These are phyloP conservation scores for Rhadina sibilatrix DNA, from an alignment of 2,113 vertebrate species.

Conservation along the genomic window DNA sequence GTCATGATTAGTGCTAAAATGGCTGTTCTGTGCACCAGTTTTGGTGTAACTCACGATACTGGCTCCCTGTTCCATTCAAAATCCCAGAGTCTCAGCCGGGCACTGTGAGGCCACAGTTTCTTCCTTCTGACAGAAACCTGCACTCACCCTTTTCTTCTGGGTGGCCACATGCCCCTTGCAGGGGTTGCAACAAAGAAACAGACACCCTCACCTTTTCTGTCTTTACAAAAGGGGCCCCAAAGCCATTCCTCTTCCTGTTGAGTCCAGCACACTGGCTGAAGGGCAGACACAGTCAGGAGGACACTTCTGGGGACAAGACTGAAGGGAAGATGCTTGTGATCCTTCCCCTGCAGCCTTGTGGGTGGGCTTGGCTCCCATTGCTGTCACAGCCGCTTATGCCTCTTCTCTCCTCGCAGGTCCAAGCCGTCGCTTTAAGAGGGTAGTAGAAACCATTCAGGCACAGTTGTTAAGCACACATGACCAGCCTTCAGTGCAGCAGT, in stretches of 20 bases:
- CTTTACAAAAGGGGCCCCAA: background rate
- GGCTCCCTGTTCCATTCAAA: background rate
- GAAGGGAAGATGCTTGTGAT: background rate
- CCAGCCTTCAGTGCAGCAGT: constrained; percentile 94
- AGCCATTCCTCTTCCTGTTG: background rate
- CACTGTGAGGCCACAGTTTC: background rate
- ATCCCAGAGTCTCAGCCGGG: background rate
- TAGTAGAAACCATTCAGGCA: constrained; percentile 98
- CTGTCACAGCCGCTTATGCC: background rate
- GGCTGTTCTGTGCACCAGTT: background rate
- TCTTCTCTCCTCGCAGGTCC: constrained; percentile 80
- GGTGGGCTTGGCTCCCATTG: background rate
- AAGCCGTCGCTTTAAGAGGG: constrained; percentile 97
- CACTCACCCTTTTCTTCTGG: background rate
- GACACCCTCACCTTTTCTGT: background rate
- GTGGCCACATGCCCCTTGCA: background rate
- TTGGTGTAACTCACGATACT: background rate
- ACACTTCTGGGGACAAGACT: background rate
- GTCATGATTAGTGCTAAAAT: background rate
- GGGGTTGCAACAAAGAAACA: background rate
- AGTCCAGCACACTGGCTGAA: background rate
- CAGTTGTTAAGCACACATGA: constrained; percentile 98
- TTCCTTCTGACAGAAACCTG: background rate
- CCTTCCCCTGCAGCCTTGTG: background rate
- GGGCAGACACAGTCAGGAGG: background rate